These are phyloP conservation scores for Adela reaumurella DNA, from an alignment of 2,888 invertebrate genomes.

Conservation along the genomic window DNA sequence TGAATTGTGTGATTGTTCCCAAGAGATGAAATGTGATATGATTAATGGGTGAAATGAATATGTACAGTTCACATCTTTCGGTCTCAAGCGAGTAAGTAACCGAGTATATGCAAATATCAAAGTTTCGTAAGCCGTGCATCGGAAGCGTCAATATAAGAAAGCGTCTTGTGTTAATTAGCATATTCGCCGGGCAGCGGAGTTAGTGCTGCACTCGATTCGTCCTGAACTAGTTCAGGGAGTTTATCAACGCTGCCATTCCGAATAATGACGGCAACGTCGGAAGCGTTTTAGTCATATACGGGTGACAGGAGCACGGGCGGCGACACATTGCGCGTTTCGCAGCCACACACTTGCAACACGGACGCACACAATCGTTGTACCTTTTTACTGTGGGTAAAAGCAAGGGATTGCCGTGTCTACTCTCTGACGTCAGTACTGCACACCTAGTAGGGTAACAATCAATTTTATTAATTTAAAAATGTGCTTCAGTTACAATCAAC, in stretches of 20 bases:
- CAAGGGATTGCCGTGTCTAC: slow-evolving; percentile 50
- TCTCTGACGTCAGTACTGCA: slow-evolving; percentile 55
- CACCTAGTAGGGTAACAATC: slow-evolving; percentile 48
- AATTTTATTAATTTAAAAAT: no score
- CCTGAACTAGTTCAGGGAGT: neutral
- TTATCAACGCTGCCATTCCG: neutral
- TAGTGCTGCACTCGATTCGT: neutral
- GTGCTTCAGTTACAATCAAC: no score
- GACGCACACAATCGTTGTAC: slow-evolving; percentile 52
- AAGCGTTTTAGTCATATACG: neutral
- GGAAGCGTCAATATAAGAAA: neutral
- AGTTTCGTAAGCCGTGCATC: neutral
- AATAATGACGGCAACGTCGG: neutral
- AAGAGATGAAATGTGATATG: no score
- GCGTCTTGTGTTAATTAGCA: neutral
- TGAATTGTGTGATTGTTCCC: no score
- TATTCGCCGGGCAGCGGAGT: neutral
- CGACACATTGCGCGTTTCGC: slow-evolving; percentile 18
- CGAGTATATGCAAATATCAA: no score
- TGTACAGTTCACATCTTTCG: neutral
- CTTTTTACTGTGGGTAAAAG: slow-evolving; percentile 49
- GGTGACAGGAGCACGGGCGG: slow-evolving; percentile 15
- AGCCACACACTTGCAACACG: slow-evolving; percentile 36
- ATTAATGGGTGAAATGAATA: no score
- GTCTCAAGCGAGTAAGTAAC: no score